Conservation (phyloP, 2,888 invertebrate species). For the Clunio marinus region DNA sequence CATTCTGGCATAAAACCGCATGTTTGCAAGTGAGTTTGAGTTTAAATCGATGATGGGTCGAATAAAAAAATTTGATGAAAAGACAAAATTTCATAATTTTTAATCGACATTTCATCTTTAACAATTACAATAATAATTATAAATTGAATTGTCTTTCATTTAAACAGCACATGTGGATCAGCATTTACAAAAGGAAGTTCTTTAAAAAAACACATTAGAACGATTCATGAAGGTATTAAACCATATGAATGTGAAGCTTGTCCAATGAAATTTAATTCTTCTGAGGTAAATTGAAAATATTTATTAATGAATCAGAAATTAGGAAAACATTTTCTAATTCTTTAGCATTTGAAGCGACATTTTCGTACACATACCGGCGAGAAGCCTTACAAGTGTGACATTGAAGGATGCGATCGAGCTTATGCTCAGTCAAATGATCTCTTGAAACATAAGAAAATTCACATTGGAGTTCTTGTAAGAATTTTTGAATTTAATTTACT, state of each 20-base stretch:
- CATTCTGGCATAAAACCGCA: conserved; percentile 16
- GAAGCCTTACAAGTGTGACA: conserved; percentile 26
- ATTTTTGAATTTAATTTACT: neutral
- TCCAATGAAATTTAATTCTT: neutral
- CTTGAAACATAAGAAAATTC: conserved; percentile 33
- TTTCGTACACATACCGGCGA: conserved; percentile 18
- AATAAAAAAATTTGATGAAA: too few relatives aligned
- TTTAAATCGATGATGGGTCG: too few relatives aligned
- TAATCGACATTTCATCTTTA: too few relatives aligned
- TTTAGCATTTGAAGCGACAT: conserved; percentile 31
- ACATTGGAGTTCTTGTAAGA: conserved; percentile 22
- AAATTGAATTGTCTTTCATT: too few relatives aligned
- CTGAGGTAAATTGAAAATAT: neutral
- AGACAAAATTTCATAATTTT: too few relatives aligned
- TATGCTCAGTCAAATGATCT: conserved; percentile 33
- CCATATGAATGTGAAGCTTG: conserved; percentile 12
- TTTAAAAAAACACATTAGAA: conserved; percentile 11
- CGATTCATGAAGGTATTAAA: conserved; percentile 14
- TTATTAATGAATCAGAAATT: neutral
- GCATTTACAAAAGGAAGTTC: conserved; percentile 30
- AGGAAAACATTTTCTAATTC: too few relatives aligned
- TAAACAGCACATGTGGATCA: conserved; percentile 15
- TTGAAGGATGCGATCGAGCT: conserved; percentile 17
- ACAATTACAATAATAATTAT: too few relatives aligned
- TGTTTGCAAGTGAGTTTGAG: too few relatives aligned